phyloP scores from a whole-genome alignment of 1,140 invertebrate species.

The Drosophila equinoxialis region DNA sequence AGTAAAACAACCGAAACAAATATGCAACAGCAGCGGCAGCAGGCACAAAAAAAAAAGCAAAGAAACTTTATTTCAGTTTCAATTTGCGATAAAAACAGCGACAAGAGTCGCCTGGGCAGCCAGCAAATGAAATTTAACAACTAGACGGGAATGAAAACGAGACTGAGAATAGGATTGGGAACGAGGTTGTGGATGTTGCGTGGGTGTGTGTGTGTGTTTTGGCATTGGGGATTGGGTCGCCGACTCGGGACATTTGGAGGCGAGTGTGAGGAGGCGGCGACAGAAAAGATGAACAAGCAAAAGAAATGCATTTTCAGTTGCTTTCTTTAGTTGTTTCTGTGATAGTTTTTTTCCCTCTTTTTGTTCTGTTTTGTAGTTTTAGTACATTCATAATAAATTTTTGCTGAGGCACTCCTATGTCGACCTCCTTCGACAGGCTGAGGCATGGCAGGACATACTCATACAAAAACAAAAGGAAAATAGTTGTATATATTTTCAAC shows the following conservation, averaged over 20 bases:
- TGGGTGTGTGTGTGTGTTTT: background rate
- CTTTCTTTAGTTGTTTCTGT: slow-evolving; percentile 47
- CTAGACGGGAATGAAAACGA: slow-evolving; percentile 39
- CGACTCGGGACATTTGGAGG: slow-evolving; percentile 54
- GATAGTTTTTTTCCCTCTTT: slow-evolving; percentile 40
- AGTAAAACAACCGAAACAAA: slow-evolving; percentile 46
- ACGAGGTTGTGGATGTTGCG: background rate
- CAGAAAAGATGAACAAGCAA: slow-evolving; percentile 45
- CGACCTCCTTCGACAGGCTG: slow-evolving; percentile 45
- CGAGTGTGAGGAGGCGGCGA: background rate
- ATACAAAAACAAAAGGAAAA: slow-evolving; percentile 47
- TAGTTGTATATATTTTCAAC: slow-evolving; percentile 14
- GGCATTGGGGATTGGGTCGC: slow-evolving; percentile 1
- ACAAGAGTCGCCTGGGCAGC: slow-evolving; percentile 64
- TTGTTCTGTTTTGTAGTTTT: slow-evolving; percentile 26
- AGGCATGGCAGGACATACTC: slow-evolving; percentile 5
- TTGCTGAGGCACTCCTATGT: slow-evolving; percentile 17
- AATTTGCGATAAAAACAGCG: slow-evolving; percentile 78
- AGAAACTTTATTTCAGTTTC: slow-evolving; percentile 77
- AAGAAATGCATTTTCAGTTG: slow-evolving; percentile 61
- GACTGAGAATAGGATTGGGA: slow-evolving; percentile 3
- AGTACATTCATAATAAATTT: slow-evolving; percentile 78
- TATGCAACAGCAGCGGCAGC: slow-evolving; percentile 39
- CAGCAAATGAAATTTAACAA: slow-evolving; percentile 77
- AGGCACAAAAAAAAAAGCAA: slow-evolving; percentile 41